Conservation (phyloP, 1,140 invertebrate species). For the Phthorimaea operculella region DNA sequence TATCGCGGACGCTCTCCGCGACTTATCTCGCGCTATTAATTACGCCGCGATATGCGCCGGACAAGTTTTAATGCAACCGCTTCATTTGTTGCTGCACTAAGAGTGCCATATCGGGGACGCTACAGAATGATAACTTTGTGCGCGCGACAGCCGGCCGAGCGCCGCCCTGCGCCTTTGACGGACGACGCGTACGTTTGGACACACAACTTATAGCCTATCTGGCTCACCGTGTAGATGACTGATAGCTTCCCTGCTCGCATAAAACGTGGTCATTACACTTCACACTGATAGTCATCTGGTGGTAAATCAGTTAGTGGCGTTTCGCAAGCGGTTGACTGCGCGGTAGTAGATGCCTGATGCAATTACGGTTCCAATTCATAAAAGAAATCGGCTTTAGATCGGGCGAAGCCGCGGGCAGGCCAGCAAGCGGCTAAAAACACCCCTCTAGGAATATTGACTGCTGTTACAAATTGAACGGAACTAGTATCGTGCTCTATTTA, state of each 20-base stretch:
- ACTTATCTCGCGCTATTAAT: conserved; percentile 65
- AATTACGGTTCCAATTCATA: conserved; percentile 48
- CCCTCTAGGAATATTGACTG: conserved; percentile 41
- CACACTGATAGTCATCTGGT: conserved; percentile 39
- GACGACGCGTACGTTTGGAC: conserved; percentile 14
- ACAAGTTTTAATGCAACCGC: conserved; percentile 66
- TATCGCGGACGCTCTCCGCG: conserved; percentile 44
- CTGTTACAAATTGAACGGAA: conserved; percentile 51
- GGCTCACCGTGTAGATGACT: conserved; percentile 32
- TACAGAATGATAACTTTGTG: conserved; percentile 56
- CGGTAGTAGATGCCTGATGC: conserved; percentile 30
- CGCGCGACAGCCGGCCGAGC: conserved; percentile 35
- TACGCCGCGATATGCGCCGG: conserved; percentile 59
- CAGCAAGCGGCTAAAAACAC: conserved; percentile 49
- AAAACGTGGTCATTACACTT: conserved; percentile 31
- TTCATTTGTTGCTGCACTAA: conserved; percentile 58
- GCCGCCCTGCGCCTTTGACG: background rate
- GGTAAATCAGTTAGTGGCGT: conserved; percentile 37
- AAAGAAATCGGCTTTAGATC: conserved; percentile 53
- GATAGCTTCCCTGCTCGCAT: conserved; percentile 31
- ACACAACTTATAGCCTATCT: conserved; percentile 30
- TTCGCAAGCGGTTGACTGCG: conserved; percentile 33
- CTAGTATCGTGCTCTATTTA: conserved; percentile 39
- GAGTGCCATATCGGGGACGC: conserved; percentile 57
- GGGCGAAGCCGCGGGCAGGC: conserved; percentile 35